Percentiles rank a stretch among this genome's conserved stretches.
These are phyloP conservation scores for Acanthosepion pharaonis DNA, from an alignment of 2,888 invertebrate genomes.

Conservation along the genomic window DNA sequence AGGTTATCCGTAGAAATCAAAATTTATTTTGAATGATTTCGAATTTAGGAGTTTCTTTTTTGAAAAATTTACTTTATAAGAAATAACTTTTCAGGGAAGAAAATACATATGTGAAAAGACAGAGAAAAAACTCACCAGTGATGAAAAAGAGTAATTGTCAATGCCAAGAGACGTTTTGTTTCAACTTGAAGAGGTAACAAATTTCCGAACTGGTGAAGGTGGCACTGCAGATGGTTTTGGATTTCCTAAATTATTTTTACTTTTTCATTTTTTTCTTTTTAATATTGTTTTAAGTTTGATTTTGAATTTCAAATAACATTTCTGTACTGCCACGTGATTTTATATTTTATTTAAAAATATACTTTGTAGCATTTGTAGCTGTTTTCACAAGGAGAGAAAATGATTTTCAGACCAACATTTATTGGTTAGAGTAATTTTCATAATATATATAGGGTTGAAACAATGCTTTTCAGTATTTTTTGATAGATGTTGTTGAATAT, in stretches of 20 bases:
- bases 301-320: no score
- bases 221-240: neutral
- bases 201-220: neutral
- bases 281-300: neutral
- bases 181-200: slow-evolving; percentile 12
- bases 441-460: no score
- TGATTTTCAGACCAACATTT: no score
- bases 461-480: no score
- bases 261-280: neutral
- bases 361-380: no score
- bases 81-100: slow-evolving; percentile 4
- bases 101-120: neutral
- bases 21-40: neutral
- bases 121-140: neutral
- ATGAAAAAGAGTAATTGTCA: neutral
- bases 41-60: neutral
- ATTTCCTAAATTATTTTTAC: neutral
- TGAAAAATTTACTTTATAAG: neutral
- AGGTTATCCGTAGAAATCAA: neutral
- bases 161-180: neutral
- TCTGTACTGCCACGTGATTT: no score
- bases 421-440: no score
- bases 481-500: no score
- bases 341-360: no score
- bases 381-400: no score